phyloP scores from a whole-genome alignment of 1,140 invertebrate species.

The Cyclina sinensis region DNA sequence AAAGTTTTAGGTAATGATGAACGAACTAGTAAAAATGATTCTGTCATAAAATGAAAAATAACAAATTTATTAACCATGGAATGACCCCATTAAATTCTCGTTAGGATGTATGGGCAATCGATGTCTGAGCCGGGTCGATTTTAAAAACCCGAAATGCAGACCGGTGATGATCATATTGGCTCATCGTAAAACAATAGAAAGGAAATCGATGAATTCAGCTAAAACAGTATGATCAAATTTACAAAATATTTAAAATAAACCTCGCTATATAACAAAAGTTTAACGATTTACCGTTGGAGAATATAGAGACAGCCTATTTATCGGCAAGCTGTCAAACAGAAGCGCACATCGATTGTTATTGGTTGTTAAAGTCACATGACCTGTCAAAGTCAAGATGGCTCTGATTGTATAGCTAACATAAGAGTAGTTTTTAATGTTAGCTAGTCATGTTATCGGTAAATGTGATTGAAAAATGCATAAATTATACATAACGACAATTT shows the following conservation, averaged over 20 bases:
- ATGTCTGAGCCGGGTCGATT: not conserved
- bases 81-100: constrained; percentile 60
- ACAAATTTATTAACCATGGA: constrained; percentile 59
- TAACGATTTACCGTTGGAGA: constrained; percentile 36
- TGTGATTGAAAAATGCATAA: constrained; percentile 70
- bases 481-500: constrained; percentile 49
- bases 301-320: constrained; percentile 45
- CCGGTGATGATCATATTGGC: not conserved
- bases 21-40: constrained; percentile 11
- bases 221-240: not conserved
- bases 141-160: not conserved
- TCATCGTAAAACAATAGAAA: not conserved
- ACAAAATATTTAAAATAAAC: constrained; percentile 1
- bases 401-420: constrained; percentile 58
- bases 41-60: constrained; percentile 65
- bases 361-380: constrained; percentile 61
- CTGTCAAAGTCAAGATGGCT: constrained; percentile 50
- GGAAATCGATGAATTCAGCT: constrained; percentile 1
- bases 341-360: constrained; percentile 52
- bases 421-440: constrained; percentile 67
- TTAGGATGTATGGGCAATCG: constrained; percentile 44
- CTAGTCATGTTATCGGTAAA: constrained; percentile 58
- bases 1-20: not conserved
- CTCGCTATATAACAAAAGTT: constrained; percentile 17
- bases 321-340: constrained; percentile 66